phyloP scores from a whole-genome alignment of 2,797 vertebrate genomes.

The Cyclura pinguis region DNA sequence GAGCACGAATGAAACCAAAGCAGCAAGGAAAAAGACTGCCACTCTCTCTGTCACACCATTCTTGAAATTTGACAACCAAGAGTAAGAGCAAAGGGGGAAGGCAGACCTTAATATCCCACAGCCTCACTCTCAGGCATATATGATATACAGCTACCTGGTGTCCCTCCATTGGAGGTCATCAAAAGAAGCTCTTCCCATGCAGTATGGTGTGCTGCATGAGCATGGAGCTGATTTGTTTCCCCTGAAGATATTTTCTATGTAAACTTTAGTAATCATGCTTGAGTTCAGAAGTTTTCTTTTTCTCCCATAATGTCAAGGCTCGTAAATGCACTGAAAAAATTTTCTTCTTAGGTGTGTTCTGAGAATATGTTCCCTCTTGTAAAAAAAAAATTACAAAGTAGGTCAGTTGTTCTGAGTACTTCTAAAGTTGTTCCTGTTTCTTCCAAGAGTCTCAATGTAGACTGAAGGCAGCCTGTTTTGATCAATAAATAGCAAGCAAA shows the following conservation, averaged over 20 bases:
- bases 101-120: no score
- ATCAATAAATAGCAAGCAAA: conserved; percentile 23
- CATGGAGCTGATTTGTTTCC: no score
- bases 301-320: conserved; percentile 17
- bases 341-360: background rate
- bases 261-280: conserved; percentile 13
- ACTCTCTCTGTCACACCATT: no score
- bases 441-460: background rate
- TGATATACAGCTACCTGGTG: no score
- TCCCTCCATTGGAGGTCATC: no score
- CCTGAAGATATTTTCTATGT: background rate
- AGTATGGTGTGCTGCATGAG: no score
- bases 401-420: background rate
- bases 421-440: background rate
- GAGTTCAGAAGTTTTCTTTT: background rate
- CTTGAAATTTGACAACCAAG: no score
- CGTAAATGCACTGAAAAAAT: background rate
- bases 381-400: background rate
- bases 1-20: no score
- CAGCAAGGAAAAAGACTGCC: no score
- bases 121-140: no score
- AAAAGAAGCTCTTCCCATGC: no score
- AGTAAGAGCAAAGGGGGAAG: no score
- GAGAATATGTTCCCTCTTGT: background rate
- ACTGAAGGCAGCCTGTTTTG: background rate